These are phyloP conservation scores for Lepus oiostolus DNA, from an alignment of 2,797 vertebrate genomes.

Conservation along the genomic window DNA sequence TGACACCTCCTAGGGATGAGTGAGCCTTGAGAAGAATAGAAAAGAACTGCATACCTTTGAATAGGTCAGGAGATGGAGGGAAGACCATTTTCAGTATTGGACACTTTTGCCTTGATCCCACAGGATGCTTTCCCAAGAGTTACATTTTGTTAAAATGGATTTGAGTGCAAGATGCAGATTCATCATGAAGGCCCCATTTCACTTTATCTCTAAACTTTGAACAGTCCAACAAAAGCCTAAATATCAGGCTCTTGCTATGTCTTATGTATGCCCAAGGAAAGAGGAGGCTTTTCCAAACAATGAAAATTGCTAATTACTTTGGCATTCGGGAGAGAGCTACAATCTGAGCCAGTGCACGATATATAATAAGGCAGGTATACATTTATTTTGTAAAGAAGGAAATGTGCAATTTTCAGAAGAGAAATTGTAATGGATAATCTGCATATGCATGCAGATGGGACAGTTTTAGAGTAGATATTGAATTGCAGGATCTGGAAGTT, in stretches of 20 bases:
- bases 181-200: neutral
- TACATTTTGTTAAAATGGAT: neutral
- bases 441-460: neutral
- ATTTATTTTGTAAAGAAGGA: slow-evolving; percentile 37
- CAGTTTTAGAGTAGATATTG: neutral
- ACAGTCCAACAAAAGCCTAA: neutral
- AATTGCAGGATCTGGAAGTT: neutral
- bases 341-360: neutral
- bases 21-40: neutral
- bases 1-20: neutral
- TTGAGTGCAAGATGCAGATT: neutral
- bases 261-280: neutral
- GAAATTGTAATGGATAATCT: neutral
- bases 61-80: neutral
- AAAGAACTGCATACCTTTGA: slow-evolving; percentile 20
- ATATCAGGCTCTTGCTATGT: neutral
- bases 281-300: neutral
- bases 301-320: slow-evolving; percentile 21
- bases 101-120: slow-evolving; percentile 47
- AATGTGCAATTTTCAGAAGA: neutral
- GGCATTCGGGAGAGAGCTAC: neutral
- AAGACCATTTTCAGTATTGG: neutral
- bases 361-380: neutral
- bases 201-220: slow-evolving; percentile 18
- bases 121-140: slow-evolving; percentile 19